Base-by-base conservation (phyloP, 2,113 vertebrate species). In the Larimichthys polyactis region DNA sequence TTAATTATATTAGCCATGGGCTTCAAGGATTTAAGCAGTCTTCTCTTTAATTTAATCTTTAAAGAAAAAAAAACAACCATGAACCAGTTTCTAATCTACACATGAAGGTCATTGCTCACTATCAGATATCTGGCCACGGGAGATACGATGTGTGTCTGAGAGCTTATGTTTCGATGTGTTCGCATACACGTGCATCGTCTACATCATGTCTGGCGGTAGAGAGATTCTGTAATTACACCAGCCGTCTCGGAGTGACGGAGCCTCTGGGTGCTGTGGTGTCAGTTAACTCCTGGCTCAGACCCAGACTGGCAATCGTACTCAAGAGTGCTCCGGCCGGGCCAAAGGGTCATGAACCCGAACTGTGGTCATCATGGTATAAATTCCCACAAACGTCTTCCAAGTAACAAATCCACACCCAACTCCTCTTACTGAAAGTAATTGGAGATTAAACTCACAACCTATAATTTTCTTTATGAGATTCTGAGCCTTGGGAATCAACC, bases 161-260 rank as follows among this genome's bases (percentile, higher is more conserved):
- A 32, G 69, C 44, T 65, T 46, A 14, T 43, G 49, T 75, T 68
- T 81, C 65, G 40, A 46, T 54, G 20, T 70, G 60, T 73, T 67
- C 19, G 15, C 82, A 24, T 51, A 43, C 40, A 10, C 27, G 36
- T 17, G 36, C 24, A 3, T 62, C 29, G 82, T 48, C 63, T n/a
- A 32, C 75, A 60, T 43, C n/a, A 5, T 44, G 66, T 85, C 58
- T 10, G 79, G 67, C 27, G 54, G 51, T 9, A 5, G 66, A 69
- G 51, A 12, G 75, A 77, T 73, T 85, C 86, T 89, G 90, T 91
- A 90, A 90, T 91, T 86, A 91, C 89, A 92, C 11, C 82, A 82
- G 75, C 57, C 44, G 22, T 24, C 64, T 72, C 74, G 27, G 79
- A 74, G 76, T 84, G 86, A 87, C 73, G 24, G 44, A 70, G 81